Evolutionary conservation across 2,113 vertebrate species (phyloP).

Genomic region (Zosterops lateralis): DNA sequence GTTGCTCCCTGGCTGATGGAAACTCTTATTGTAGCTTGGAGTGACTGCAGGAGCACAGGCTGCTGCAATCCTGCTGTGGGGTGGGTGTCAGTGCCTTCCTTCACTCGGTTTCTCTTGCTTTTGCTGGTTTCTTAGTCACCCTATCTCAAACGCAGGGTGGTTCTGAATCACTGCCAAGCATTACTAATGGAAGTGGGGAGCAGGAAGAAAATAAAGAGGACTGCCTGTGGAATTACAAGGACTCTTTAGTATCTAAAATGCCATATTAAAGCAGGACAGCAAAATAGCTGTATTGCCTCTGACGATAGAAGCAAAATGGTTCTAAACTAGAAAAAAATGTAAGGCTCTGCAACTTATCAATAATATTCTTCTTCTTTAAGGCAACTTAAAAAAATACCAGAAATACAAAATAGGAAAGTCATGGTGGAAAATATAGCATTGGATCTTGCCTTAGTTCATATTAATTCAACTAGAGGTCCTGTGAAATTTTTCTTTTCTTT

Average conservation of each 20-base stretch:
- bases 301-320: background rate
- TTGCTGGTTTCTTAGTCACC: slow-evolving; percentile 18
- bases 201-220: slow-evolving; percentile 35
- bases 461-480: background rate
- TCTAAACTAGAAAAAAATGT: background rate
- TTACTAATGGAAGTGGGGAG: background rate
- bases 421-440: background rate
- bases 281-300: background rate
- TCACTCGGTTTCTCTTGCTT: background rate
- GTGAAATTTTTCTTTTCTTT: background rate
- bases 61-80: background rate
- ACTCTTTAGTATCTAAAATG: slow-evolving; percentile 3
- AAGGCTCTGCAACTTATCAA: background rate
- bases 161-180: slow-evolving; percentile 31
- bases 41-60: background rate
- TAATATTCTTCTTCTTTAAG: background rate
- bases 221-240: background rate
- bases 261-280: background rate
- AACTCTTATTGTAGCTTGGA: slow-evolving; percentile 5
- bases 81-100: background rate
- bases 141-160: background rate
- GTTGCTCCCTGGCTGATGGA: background rate
- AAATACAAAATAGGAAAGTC: background rate
- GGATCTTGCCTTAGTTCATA: background rate
- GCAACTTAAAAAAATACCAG: background rate